phyloP scores from a whole-genome alignment of 2,797 vertebrate genomes.

The Esox masquinongy region DNA sequence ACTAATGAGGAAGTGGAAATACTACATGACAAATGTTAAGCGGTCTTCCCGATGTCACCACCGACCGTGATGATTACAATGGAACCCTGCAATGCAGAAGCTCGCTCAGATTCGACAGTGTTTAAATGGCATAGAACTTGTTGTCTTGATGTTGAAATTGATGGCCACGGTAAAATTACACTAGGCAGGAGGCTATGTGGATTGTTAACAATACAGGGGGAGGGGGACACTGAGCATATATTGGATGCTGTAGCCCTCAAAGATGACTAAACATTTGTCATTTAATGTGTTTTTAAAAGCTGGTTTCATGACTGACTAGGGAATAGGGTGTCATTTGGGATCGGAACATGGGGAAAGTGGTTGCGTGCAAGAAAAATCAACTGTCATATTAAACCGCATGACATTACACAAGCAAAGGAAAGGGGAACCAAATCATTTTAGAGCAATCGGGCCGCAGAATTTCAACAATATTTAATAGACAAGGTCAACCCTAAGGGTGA shows the following conservation, averaged over 20 bases:
- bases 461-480: background rate
- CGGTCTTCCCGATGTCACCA: background rate
- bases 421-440: slow-evolving; percentile 37
- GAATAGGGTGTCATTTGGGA: background rate
- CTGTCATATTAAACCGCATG: slow-evolving; percentile 32
- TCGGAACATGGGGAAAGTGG: slow-evolving; percentile 37
- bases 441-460: background rate
- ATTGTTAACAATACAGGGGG: background rate
- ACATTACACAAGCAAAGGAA: slow-evolving; percentile 43
- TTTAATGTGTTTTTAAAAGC: no score
- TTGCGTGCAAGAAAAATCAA: slow-evolving; percentile 28
- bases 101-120: background rate
- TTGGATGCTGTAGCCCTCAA: background rate
- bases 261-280: no score
- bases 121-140: background rate
- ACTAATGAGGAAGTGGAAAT: background rate
- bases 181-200: background rate
- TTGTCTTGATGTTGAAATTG: background rate
- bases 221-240: background rate
- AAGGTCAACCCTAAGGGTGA: background rate
- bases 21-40: background rate
- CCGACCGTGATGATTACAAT: background rate
- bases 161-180: background rate
- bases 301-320: background rate
- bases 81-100: background rate